Evolutionary conservation across 2,888 invertebrate genomes (phyloP).

Genomic region (Hermodice carunculata): DNA sequence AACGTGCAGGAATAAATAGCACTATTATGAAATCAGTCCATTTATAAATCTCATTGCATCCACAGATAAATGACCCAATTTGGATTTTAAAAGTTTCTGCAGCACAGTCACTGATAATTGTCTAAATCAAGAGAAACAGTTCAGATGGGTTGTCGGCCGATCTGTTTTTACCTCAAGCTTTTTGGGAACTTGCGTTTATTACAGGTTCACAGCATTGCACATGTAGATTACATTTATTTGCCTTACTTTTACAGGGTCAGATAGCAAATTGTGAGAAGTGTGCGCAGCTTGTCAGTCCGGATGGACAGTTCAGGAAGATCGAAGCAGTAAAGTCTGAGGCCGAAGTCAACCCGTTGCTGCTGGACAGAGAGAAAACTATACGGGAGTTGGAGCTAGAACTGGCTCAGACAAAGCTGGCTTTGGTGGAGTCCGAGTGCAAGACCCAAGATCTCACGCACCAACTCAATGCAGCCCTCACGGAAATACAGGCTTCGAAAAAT

Average conservation of each 20-base stretch:
- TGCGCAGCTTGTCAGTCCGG: conserved; percentile 55
- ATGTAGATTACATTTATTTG: too few relatives aligned
- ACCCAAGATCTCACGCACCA: conserved; percentile 94
- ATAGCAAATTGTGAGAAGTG: conserved; percentile 60
- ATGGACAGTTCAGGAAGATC: conserved; percentile 53
- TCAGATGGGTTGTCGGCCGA: too few relatives aligned
- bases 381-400: conserved; percentile 93
- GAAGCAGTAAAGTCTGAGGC: conserved; percentile 49
- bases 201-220: too few relatives aligned
- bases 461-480: conserved; percentile 84
- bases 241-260: conserved; percentile 31
- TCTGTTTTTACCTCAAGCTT: too few relatives aligned
- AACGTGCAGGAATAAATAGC: too few relatives aligned
- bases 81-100: too few relatives aligned
- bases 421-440: conserved; percentile 96
- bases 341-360: conserved; percentile 51
- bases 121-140: too few relatives aligned
- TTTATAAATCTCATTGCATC: too few relatives aligned
- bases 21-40: too few relatives aligned
- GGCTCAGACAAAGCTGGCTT: conserved; percentile 95
- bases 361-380: conserved; percentile 57
- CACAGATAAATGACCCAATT: too few relatives aligned
- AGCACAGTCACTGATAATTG: too few relatives aligned
- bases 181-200: too few relatives aligned
- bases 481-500: conserved; percentile 79